Evolutionary conservation across 2,888 invertebrate genomes (phyloP).

Genomic region (Nemurella pictetii): DNA sequence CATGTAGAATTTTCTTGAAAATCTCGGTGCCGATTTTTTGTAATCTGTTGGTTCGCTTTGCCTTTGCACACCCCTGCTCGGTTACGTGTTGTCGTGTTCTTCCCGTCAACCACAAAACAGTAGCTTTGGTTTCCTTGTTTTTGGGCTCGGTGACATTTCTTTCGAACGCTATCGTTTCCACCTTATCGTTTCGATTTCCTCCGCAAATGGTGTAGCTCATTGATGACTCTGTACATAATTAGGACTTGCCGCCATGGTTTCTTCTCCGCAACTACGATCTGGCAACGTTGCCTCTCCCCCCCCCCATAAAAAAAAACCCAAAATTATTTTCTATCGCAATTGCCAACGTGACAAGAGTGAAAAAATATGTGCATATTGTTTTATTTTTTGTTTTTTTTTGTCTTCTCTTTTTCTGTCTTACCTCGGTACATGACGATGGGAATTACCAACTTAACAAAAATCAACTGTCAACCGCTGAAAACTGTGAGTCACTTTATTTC

Average conservation of each 20-base stretch:
- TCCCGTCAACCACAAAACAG: not conserved
- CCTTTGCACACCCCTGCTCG: not conserved
- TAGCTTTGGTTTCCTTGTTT: not conserved
- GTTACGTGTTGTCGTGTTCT: not conserved
- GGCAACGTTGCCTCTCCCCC: not conserved
- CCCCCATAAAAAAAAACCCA: not conserved
- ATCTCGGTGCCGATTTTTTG: too few species aligned
- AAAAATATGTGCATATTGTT: constrained; percentile 36
- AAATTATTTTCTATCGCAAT: not conserved
- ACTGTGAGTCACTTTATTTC: constrained; percentile 39
- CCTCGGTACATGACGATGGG: constrained; percentile 47
- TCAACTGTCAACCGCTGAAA: constrained; percentile 8
- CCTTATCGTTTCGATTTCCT: not conserved
- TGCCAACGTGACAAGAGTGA: not conserved
- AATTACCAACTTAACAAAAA: constrained; percentile 9
- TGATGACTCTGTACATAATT: not conserved
- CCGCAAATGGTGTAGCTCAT: not conserved
- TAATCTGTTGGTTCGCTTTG: not conserved
- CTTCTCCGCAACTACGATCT: not conserved
- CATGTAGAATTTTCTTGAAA: too few species aligned
- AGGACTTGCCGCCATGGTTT: not conserved
- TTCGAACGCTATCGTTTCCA: not conserved
- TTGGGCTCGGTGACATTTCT: not conserved
- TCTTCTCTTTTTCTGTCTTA: constrained; percentile 59
- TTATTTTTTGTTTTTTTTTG: constrained; percentile 59